phyloP scores from a whole-genome alignment of 2,113 vertebrate genomes.

The Paedocypris sp. region DNA sequence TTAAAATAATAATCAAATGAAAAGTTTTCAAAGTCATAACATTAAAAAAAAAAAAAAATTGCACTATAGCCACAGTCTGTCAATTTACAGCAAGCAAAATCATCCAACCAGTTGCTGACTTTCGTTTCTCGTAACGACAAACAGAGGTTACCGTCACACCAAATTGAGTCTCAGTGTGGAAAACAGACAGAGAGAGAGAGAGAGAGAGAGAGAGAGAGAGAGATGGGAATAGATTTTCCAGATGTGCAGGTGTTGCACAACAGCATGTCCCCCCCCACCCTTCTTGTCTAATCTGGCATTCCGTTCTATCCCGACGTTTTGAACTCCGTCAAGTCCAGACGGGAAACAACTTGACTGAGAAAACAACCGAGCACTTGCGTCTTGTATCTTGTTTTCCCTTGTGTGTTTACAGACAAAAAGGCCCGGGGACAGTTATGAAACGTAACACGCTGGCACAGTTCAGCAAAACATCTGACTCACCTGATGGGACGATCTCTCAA shows the following conservation, averaged over 20 bases:
- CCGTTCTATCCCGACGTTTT: slow-evolving; percentile 31
- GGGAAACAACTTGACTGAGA: slow-evolving; percentile 50
- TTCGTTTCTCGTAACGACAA: slow-evolving; percentile 8
- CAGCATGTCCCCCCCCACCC: slow-evolving; percentile 21
- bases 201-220: slow-evolving; percentile 38
- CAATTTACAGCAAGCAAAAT: neutral
- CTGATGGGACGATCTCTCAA: slow-evolving; percentile 12
- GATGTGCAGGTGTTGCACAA: slow-evolving; percentile 66
- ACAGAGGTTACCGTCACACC: slow-evolving; percentile 36
- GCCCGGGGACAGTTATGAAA: slow-evolving; percentile 17
- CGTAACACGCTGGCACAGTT: slow-evolving; percentile 13
- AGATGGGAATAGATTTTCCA: slow-evolving; percentile 53
- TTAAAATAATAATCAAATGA: too few species aligned
- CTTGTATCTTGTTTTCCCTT: neutral
- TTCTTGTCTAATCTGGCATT: slow-evolving; percentile 44
- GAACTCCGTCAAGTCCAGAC: slow-evolving; percentile 39
- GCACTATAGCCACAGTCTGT: too few species aligned
- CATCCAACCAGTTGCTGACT: neutral
- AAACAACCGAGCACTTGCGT: slow-evolving; percentile 42
- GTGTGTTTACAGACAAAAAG: slow-evolving; percentile 18
- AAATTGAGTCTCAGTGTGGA: slow-evolving; percentile 27
- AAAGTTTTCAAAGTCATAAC: slow-evolving; percentile 11
- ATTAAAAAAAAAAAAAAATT: too few species aligned
- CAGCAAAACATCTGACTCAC: slow-evolving; percentile 59
- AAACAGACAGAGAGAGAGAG: slow-evolving; percentile 44